Percentiles rank a stretch among this genome's conserved stretches.
Evolutionary conservation across 92 coral and sea anemone genomes (phyloP).

Genomic region (Zoanthus sansibaricus): DNA sequence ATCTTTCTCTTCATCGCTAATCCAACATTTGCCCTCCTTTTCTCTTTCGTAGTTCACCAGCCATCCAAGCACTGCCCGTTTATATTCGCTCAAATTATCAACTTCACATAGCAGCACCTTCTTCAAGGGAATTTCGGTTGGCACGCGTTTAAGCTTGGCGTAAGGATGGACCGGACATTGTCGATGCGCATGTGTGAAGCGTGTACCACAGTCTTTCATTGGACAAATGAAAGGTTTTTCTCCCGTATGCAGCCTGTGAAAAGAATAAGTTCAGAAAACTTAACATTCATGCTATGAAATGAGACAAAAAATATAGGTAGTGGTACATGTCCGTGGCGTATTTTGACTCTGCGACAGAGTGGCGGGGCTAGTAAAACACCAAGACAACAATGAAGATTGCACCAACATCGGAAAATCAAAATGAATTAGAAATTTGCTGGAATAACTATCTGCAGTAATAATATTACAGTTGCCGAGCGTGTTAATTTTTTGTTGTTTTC

Average conservation of each 20-base stretch:
- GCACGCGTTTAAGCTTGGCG: conserved; percentile 60
- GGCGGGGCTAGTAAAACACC: background rate
- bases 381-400: background rate
- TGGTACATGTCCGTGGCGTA: background rate
- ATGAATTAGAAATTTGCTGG: background rate
- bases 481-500: background rate
- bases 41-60: conserved; percentile 62
- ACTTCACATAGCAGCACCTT: conserved; percentile 63
- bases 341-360: background rate
- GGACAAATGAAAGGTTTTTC: conserved; percentile 67
- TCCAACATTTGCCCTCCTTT: conserved; percentile 59
- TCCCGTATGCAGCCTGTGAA: conserved; percentile 54
- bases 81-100: conserved; percentile 56
- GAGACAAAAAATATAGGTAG: background rate
- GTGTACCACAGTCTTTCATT: conserved; percentile 56
- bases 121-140: conserved; percentile 64
- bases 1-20: conserved; percentile 43
- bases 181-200: conserved; percentile 70
- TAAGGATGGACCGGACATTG: conserved; percentile 70
- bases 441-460: background rate
- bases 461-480: background rate
- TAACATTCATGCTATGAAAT: background rate
- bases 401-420: background rate
- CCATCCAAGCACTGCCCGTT: conserved; percentile 61
- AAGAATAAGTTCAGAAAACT: background rate